phyloP scores from a whole-genome alignment of 2,888 invertebrate genomes.

The Allacma fusca region DNA sequence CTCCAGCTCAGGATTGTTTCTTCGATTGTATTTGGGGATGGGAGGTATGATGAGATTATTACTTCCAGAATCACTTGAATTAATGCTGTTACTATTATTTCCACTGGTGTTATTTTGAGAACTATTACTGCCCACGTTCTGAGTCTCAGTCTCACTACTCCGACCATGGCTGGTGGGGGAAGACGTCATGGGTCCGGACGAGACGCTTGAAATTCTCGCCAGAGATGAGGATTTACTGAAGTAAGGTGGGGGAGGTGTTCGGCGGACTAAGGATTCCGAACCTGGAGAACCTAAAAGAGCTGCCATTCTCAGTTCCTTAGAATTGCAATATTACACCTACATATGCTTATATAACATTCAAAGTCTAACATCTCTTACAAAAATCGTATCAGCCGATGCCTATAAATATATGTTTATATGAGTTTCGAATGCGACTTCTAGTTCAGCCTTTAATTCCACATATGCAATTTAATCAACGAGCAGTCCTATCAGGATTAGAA shows the following conservation, averaged over 20 bases:
- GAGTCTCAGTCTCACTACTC: conserved; percentile 18
- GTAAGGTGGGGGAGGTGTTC: conserved; percentile 81
- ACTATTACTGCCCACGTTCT: neutral
- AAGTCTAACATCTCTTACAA: conserved; percentile 45
- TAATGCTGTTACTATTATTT: conserved; percentile 42
- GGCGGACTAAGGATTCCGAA: conserved; percentile 71
- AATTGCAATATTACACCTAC: conserved; percentile 35
- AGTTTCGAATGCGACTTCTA: too few relatives aligned
- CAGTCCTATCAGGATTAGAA: too few relatives aligned
- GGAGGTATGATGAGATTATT: conserved; percentile 33
- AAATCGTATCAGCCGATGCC: conserved; percentile 35
- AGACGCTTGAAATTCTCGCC: conserved; percentile 22
- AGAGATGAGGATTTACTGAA: conserved; percentile 68
- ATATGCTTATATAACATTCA: conserved; percentile 17
- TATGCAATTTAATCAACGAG: too few relatives aligned
- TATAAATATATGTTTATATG: neutral
- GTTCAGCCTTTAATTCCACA: too few relatives aligned
- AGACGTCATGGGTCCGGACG: neutral
- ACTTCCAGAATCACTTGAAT: conserved; percentile 39
- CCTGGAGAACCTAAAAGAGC: conserved; percentile 63
- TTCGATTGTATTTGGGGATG: conserved; percentile 80
- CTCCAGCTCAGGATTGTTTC: conserved; percentile 96
- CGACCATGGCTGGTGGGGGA: conserved; percentile 20
- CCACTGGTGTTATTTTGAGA: conserved; percentile 24
- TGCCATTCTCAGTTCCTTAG: conserved; percentile 44